phyloP scores from a whole-genome alignment of 2,113 vertebrate genomes.

The Chrysemys picta region DNA sequence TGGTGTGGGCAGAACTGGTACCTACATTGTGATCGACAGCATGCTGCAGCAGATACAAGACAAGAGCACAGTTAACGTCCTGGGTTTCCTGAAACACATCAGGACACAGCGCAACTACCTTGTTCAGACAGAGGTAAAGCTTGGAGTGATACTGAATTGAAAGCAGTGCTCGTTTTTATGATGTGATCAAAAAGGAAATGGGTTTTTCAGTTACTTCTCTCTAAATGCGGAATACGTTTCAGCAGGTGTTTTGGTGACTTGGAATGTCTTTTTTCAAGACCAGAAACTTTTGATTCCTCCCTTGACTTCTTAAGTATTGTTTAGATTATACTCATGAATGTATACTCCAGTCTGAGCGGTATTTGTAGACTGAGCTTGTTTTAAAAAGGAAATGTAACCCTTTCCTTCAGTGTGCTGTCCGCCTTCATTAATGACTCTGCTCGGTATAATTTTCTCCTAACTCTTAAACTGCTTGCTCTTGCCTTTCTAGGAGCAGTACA shows the following conservation, averaged over 20 bases:
- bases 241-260: background rate
- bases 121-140: slow-evolving; percentile 97
- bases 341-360: background rate
- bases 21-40: slow-evolving; percentile 99
- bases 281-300: slow-evolving; percentile 2
- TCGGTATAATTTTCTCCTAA: slow-evolving; percentile 1
- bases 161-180: background rate
- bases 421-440: background rate
- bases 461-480: background rate
- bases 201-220: background rate
- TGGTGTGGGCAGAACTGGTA: slow-evolving; percentile 97
- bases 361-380: slow-evolving; percentile 20
- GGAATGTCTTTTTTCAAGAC: background rate
- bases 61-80: slow-evolving; percentile 98
- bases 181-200: background rate
- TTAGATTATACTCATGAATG: background rate
- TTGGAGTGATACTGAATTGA: slow-evolving; percentile 1
- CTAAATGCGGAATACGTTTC: background rate
- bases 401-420: slow-evolving; percentile 5
- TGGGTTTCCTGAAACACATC: slow-evolving; percentile 97
- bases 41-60: slow-evolving; percentile 98
- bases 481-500: slow-evolving; percentile 90
- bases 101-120: slow-evolving; percentile 97
- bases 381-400: background rate
- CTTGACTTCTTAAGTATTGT: background rate